phyloP scores from a whole-genome alignment of 1,140 invertebrate genomes.

The Heliconius himera region DNA sequence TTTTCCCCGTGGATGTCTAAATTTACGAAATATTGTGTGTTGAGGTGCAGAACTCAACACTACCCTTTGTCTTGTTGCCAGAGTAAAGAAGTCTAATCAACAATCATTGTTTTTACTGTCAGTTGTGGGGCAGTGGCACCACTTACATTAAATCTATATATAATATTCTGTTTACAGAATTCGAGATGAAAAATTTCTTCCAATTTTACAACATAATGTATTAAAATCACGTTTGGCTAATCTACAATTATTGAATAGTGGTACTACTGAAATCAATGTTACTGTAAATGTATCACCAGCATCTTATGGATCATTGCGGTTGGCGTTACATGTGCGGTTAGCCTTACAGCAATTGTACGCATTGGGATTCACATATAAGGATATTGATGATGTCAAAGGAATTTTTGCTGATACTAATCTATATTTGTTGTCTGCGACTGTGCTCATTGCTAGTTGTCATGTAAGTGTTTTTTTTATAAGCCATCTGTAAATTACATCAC shows the following conservation, averaged over 20 bases:
- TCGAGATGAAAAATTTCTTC: constrained; percentile 88
- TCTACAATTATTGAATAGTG: constrained; percentile 84
- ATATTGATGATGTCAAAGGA: constrained; percentile 97
- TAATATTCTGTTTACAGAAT: constrained; percentile 73
- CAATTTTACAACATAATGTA: constrained; percentile 91
- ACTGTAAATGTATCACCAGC: constrained; percentile 84
- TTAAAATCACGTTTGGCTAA: constrained; percentile 89
- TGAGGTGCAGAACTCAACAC: too few relatives aligned
- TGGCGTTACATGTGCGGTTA: constrained; percentile 91
- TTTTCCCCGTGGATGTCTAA: too few relatives aligned
- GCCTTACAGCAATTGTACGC: constrained; percentile 88
- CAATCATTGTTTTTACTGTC: too few relatives aligned
- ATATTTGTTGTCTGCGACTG: constrained; percentile 95
- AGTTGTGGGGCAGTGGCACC: too few relatives aligned
- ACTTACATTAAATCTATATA: background rate
- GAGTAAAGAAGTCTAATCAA: too few relatives aligned
- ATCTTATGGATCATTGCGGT: constrained; percentile 86
- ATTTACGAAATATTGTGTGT: too few relatives aligned
- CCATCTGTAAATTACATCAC: background rate
- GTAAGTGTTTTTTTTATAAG: constrained; percentile 84
- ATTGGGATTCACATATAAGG: constrained; percentile 95
- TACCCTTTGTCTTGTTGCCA: too few relatives aligned
- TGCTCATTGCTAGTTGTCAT: constrained; percentile 95
- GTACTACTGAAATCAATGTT: constrained; percentile 82
- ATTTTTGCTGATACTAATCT: constrained; percentile 98